phyloP scores from a whole-genome alignment of 2,888 invertebrate genomes.

The Apeira syringaria region DNA sequence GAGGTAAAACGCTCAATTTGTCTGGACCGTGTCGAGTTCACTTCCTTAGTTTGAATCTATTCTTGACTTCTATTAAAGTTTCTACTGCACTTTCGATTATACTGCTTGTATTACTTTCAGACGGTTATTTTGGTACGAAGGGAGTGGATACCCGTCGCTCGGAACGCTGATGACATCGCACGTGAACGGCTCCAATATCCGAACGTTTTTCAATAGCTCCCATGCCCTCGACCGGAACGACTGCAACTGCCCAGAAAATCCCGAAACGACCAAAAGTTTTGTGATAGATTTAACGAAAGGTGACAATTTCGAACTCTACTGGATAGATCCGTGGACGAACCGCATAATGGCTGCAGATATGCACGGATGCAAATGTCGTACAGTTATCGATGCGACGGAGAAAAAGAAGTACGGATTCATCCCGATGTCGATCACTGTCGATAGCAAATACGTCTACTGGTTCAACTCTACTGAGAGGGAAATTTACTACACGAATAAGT shows the following conservation, averaged over 20 bases:
- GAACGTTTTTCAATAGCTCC: conserved; percentile 82
- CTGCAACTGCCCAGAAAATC: conserved; percentile 87
- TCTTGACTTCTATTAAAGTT: no score
- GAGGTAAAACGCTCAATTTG: no score
- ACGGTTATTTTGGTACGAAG: conserved; percentile 90
- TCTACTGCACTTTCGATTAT: no score
- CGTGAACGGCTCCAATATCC: conserved; percentile 80
- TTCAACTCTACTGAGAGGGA: conserved; percentile 84
- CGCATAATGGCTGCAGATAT: conserved; percentile 86
- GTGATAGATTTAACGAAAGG: conserved; percentile 86
- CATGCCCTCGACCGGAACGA: conserved; percentile 38
- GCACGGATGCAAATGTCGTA: conserved; percentile 86
- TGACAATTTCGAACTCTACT: conserved; percentile 81
- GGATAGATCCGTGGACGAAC: conserved; percentile 85
- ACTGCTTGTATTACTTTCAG: no score
- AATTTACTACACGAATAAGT: conserved; percentile 85
- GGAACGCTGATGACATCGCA: conserved; percentile 86
- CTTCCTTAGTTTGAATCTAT: no score
- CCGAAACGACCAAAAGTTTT: conserved; percentile 85
- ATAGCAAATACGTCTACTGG: conserved; percentile 90
- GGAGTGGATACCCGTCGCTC: conserved; percentile 80
- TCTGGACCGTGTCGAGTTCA: no score
- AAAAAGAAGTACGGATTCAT: conserved; percentile 82
- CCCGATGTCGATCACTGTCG: conserved; percentile 87
- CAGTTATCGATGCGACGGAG: conserved; percentile 80